Conservation (phyloP, 1,140 invertebrate species). For the Orchesella cincta region DNA sequence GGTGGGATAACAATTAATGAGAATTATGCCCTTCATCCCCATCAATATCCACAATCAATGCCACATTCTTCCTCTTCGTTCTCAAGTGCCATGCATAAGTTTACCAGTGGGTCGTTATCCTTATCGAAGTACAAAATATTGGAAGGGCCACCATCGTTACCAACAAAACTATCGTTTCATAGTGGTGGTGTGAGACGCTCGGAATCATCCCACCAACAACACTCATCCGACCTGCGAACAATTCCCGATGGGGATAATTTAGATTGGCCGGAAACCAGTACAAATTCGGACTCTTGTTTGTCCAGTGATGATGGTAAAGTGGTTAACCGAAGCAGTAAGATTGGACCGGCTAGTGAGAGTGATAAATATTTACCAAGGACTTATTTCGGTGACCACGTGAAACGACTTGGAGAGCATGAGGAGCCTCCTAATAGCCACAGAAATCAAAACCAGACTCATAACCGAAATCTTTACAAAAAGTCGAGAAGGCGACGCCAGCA, state of each 20-base stretch:
- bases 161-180: neutral
- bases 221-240: neutral
- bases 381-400: constrained; percentile 2
- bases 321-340: neutral
- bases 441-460: neutral
- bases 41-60: too few species aligned
- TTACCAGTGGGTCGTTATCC: neutral
- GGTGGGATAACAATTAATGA: too few species aligned
- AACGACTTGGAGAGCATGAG: too few species aligned
- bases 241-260: neutral
- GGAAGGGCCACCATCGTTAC: neutral
- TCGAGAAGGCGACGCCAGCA: neutral
- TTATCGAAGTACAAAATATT: neutral
- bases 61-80: neutral
- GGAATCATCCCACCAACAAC: neutral
- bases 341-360: neutral
- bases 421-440: too few species aligned
- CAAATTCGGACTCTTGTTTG: constrained; percentile 13
- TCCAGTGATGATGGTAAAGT: neutral
- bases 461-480: neutral
- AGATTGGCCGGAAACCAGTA: constrained; percentile 21
- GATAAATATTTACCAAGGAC: neutral
- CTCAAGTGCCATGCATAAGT: neutral
- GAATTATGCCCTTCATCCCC: too few species aligned
- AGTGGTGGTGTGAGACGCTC: neutral